Conservation (phyloP, 2,113 vertebrate species). For the Larimichthys crocea region DNA sequence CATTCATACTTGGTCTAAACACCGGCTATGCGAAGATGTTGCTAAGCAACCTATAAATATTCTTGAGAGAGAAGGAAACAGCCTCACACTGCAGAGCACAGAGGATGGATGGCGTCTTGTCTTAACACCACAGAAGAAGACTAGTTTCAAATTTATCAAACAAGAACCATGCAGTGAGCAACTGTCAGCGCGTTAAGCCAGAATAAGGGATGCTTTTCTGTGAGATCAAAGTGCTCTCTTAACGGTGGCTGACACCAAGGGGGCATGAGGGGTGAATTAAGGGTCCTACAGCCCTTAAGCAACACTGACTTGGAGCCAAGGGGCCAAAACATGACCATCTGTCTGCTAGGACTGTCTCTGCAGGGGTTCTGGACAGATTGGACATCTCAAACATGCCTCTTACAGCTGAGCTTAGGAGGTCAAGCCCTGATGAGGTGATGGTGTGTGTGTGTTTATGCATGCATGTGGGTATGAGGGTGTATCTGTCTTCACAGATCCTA, state of each 20-base stretch:
- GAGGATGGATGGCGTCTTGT: constrained; percentile 38
- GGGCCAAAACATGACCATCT: constrained; percentile 76
- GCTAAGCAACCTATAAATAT: constrained; percentile 86
- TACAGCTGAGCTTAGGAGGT: constrained; percentile 64
- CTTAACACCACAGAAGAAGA: constrained; percentile 37
- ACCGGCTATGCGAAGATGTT: constrained; percentile 73
- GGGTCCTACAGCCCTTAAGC: constrained; percentile 51
- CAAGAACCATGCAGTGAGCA: background rate
- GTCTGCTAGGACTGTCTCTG: constrained; percentile 64
- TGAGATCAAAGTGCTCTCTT: constrained; percentile 25
- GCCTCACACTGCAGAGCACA: constrained; percentile 52
- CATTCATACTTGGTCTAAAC: constrained; percentile 56
- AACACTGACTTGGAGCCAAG: constrained; percentile 53
- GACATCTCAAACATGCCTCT: constrained; percentile 55
- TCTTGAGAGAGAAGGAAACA: constrained; percentile 62
- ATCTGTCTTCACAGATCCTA: background rate
- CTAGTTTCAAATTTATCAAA: constrained; percentile 27
- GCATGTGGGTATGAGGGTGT: background rate
- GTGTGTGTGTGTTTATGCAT: constrained; percentile 9
- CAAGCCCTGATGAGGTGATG: constrained; percentile 24
- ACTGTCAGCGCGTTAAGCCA: background rate
- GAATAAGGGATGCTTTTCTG: constrained; percentile 18
- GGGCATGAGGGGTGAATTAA: constrained; percentile 31
- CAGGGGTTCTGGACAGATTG: constrained; percentile 72
- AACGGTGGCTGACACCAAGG: constrained; percentile 17